These are phyloP conservation scores for Olivierus martensii DNA, from an alignment of 1,140 invertebrate species.

Conservation along the genomic window DNA sequence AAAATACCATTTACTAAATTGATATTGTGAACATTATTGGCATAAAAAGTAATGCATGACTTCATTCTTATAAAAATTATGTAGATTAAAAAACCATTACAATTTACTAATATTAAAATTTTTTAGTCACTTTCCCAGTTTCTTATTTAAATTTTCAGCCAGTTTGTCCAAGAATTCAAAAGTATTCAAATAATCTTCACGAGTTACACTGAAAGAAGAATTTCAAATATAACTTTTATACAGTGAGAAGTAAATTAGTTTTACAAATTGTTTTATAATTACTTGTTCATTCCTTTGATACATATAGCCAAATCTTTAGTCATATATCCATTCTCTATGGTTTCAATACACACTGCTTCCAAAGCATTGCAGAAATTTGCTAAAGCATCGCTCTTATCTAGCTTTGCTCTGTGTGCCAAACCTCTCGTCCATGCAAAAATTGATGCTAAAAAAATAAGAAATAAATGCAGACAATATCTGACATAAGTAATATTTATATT, in stretches of 20 bases:
- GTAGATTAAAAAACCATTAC: no score
- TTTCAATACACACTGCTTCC: slow-evolving; percentile 82
- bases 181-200: slow-evolving; percentile 86
- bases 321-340: slow-evolving; percentile 83
- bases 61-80: no score
- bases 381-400: slow-evolving; percentile 69
- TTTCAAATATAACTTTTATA: no score
- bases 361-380: slow-evolving; percentile 63
- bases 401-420: slow-evolving; percentile 75
- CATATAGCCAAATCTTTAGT: slow-evolving; percentile 99
- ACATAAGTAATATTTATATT: no score
- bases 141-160: slow-evolving; percentile 76
- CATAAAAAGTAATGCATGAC: no score
- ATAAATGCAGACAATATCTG: no score
- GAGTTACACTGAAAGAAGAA: slow-evolving; percentile 49
- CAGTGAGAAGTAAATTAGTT: no score
- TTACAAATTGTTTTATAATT: no score
- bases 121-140: slow-evolving; percentile 30
- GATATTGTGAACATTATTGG: no score
- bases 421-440: slow-evolving; percentile 97
- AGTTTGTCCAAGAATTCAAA: slow-evolving; percentile 96
- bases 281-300: slow-evolving; percentile 68
- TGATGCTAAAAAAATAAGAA: slow-evolving; percentile 44
- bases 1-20: no score
- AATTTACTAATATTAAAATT: neutral